phyloP scores from a whole-genome alignment of 2,113 vertebrate genomes.

The Poecilia latipinna region DNA sequence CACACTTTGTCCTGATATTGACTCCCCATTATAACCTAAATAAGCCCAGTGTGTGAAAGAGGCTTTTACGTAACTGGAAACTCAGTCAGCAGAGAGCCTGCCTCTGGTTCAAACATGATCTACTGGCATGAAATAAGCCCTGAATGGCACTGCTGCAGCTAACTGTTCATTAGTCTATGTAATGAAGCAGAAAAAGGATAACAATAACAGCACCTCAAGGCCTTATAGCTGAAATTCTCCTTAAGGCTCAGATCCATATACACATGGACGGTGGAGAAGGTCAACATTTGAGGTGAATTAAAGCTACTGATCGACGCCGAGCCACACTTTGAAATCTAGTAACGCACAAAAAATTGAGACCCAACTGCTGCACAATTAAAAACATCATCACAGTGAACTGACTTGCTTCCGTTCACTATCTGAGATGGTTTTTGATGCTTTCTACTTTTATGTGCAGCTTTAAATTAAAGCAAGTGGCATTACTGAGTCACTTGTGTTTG shows the following conservation, averaged over 20 bases:
- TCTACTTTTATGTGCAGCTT: too few species aligned
- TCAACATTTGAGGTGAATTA: neutral
- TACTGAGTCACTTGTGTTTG: too few species aligned
- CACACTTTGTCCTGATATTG: constrained; percentile 11
- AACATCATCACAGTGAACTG: too few species aligned
- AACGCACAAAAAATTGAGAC: too few species aligned
- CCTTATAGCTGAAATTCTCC: neutral
- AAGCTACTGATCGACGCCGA: neutral
- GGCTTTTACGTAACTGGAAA: constrained; percentile 23
- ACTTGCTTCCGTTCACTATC: too few species aligned
- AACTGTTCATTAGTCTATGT: constrained; percentile 16
- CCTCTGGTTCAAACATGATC: constrained; percentile 17
- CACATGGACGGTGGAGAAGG: neutral
- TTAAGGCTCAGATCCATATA: neutral
- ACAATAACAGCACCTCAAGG: constrained; percentile 6
- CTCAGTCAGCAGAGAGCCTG: constrained; percentile 18
- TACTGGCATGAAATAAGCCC: constrained; percentile 13
- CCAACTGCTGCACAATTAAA: too few species aligned
- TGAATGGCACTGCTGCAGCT: constrained; percentile 13
- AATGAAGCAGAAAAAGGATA: constrained; percentile 18
- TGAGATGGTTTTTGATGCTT: too few species aligned
- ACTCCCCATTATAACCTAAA: constrained; percentile 14
- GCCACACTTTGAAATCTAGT: neutral
- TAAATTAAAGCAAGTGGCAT: too few species aligned
- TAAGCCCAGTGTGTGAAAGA: constrained; percentile 5